A percentile compares a stretch with the other conserved stretches of the same genome.
Conservation (phyloP, 2,888 invertebrate species). For the Heliconius ethilla region DNA sequence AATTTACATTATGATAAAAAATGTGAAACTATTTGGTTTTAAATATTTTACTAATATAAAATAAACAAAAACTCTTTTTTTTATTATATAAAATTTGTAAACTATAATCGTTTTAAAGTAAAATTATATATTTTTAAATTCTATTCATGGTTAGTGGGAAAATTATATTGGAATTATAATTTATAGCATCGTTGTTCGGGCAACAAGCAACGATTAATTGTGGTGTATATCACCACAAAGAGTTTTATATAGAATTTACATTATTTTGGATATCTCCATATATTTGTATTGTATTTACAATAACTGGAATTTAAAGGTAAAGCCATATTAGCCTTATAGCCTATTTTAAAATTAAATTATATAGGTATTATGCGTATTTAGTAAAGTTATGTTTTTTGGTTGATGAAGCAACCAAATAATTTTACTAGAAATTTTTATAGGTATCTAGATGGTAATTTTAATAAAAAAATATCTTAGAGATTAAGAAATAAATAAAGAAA, state of each 20-base stretch:
- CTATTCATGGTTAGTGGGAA: neutral
- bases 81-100: too few species aligned
- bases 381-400: too few species aligned
- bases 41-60: too few species aligned
- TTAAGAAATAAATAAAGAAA: too few species aligned
- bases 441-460: too few species aligned
- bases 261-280: neutral
- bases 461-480: too few species aligned
- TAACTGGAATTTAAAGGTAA: neutral
- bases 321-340: neutral
- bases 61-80: too few species aligned
- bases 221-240: conserved; percentile 1
- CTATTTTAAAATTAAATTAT: neutral
- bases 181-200: conserved; percentile 6
- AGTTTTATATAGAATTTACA: neutral
- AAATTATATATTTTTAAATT: neutral
- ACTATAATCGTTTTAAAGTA: neutral
- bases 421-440: too few species aligned
- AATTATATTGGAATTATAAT: conserved; percentile 12
- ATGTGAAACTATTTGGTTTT: too few species aligned
- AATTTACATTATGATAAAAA: neutral
- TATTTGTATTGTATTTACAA: neutral
- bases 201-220: conserved; percentile 10
- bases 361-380: too few species aligned
- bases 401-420: too few species aligned